These are phyloP conservation scores for Ceryle rudis DNA, from an alignment of 2,797 vertebrate genomes.

Conservation along the genomic window DNA sequence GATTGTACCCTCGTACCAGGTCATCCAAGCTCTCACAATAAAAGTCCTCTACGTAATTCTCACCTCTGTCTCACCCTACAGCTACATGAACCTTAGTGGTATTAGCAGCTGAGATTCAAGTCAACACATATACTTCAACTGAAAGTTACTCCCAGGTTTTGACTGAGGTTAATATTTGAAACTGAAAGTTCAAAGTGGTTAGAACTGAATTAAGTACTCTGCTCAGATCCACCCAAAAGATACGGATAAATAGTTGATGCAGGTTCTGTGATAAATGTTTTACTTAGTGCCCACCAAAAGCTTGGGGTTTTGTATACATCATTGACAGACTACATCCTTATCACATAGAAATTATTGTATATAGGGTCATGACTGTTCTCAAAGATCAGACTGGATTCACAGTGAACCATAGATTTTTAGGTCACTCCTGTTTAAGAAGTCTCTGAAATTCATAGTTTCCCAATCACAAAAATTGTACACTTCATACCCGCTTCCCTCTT, in stretches of 20 bases:
- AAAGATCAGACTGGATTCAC: background rate
- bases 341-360: background rate
- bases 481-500: background rate
- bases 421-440: background rate
- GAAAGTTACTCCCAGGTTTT: background rate
- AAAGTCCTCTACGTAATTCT: background rate
- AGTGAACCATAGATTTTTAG: background rate
- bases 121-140: background rate
- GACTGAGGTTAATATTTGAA: background rate
- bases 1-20: background rate
- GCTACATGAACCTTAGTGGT: background rate
- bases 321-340: background rate
- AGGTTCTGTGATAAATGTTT: background rate
- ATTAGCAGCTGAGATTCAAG: background rate
- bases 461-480: background rate
- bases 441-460: background rate
- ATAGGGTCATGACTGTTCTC: background rate
- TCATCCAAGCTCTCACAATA: background rate
- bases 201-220: background rate
- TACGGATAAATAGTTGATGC: background rate
- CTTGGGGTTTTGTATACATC: background rate
- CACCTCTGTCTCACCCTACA: background rate
- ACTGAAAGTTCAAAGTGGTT: background rate
- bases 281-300: background rate
- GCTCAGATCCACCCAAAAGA: background rate